phyloP scores from a whole-genome alignment of 2,113 vertebrate species.

The Hemibagrus wyckioides region DNA sequence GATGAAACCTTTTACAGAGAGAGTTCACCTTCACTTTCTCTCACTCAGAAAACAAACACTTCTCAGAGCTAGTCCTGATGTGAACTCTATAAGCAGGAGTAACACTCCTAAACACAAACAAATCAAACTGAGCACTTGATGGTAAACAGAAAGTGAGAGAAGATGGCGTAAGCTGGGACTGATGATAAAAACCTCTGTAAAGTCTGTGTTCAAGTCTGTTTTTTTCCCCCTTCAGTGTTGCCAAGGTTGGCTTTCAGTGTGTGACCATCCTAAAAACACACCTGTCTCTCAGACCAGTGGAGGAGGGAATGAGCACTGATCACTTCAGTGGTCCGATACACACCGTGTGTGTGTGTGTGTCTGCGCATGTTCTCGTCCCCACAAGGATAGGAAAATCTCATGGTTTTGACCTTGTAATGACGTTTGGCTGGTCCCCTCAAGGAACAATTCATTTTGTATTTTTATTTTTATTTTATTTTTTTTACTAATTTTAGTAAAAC shows the following conservation, averaged over 20 bases:
- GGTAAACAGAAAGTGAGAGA: not conserved
- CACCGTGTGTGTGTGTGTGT: not conserved
- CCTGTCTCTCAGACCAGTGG: constrained; percentile 22
- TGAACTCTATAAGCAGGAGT: not conserved
- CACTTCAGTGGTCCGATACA: not conserved
- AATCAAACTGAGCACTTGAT: not conserved
- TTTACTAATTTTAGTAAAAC: too few relatives aligned
- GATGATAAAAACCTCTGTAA: not conserved
- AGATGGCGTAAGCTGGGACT: not conserved
- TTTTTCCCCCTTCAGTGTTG: not conserved
- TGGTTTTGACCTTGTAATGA: not conserved
- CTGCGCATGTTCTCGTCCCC: not conserved
- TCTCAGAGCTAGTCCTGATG: not conserved
- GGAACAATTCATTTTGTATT: not conserved
- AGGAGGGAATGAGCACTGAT: constrained; percentile 4
- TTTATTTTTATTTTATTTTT: too few relatives aligned
- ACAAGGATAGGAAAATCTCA: not conserved
- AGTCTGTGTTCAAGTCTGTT: not conserved
- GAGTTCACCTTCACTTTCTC: not conserved
- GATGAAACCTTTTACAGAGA: not conserved
- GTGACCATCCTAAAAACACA: constrained; percentile 21
- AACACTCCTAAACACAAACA: not conserved
- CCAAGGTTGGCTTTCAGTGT: constrained; percentile 2
- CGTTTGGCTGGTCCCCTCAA: not conserved
- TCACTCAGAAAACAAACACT: not conserved